These are phyloP conservation scores for Reticulitermes lucifugus DNA, from an alignment of 2,888 invertebrate species.

Conservation along the genomic window DNA sequence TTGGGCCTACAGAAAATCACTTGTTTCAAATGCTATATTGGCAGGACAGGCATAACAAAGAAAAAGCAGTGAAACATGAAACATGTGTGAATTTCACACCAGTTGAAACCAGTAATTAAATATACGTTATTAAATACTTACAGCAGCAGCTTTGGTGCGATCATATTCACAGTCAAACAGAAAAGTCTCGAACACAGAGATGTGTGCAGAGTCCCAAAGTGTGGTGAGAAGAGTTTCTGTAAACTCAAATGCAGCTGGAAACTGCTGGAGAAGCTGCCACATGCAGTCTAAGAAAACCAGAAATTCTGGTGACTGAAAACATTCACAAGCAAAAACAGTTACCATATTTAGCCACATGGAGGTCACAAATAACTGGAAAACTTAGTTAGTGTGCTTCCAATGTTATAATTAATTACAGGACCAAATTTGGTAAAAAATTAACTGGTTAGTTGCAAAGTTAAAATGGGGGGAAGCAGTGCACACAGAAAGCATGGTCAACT, in stretches of 20 bases:
- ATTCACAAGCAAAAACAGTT: background rate
- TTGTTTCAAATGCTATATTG: too few species aligned
- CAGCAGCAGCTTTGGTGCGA: constrained; percentile 75
- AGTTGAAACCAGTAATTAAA: too few species aligned
- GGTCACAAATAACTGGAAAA: too few species aligned
- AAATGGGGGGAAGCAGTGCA: too few species aligned
- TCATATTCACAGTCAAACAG: constrained; percentile 89
- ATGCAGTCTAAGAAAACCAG: constrained; percentile 93
- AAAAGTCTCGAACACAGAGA: constrained; percentile 93
- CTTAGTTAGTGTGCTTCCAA: too few species aligned
- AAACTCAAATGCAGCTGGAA: constrained; percentile 90
- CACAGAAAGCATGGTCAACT: too few species aligned
- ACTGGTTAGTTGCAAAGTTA: too few species aligned
- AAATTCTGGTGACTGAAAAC: constrained; percentile 83
- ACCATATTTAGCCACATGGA: too few species aligned
- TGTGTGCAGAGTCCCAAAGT: constrained; percentile 89
- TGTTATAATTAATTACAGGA: too few species aligned
- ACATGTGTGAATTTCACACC: background rate
- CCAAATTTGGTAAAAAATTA: too few species aligned
- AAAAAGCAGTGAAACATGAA: background rate
- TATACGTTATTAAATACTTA: constrained; percentile 59
- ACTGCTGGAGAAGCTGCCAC: constrained; percentile 92
- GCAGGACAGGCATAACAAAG: too few species aligned
- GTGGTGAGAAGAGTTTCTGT: constrained; percentile 93
- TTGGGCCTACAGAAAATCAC: too few species aligned